Evolutionary conservation across 2,797 vertebrate species (phyloP), one percentile per base, ranked within the genome.

Genomic region (Eleutherodactylus coqui): DNA sequence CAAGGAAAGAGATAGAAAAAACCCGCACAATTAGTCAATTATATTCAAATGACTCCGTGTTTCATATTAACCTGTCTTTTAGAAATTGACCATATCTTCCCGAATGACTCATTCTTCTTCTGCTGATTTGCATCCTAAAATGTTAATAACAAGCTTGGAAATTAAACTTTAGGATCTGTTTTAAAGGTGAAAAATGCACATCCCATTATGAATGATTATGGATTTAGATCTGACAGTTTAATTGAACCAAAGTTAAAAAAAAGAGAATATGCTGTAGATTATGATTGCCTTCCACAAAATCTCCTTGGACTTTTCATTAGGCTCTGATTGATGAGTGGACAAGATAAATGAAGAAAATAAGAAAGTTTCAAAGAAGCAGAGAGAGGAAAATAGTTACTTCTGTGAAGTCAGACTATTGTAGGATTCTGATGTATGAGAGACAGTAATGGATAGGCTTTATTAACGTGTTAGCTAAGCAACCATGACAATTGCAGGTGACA

Each of bases 91-190:
- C 70, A 29, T 5, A 4, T 38, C 70, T 49, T 84, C 82, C 82
- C 72, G 43, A 45, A 36, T 75, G 82, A 84, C 53, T 76, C 53
- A 75, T 76, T 75, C 72, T 84, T 84, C 72, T 49, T 64, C 17
- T 24, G 21, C 82, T 75, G 60, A 83, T 83, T 83, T 83, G 51
- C 82, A 84, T 84, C 72, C 82, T 84, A 64, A 84, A 84, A 84
- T 76, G 82, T 76, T 84, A 84, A 75, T 75, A 62, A 84, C 55
- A 84, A 75, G 82, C 72, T 32, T 58, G 69, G 69, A 83, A 83
- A 84, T 84, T 62, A 76, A 84, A 76, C 82, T 62, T 84, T 83
- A 47, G 82, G n/a, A 75, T 83, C 70, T 34, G 27, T 75, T 60
- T 75, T 84, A 84, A 60, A 76, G 53, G 82, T 84, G 58, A 84